phyloP scores from a whole-genome alignment of 2,888 invertebrate species.

The Phrixothrix hirtus region DNA sequence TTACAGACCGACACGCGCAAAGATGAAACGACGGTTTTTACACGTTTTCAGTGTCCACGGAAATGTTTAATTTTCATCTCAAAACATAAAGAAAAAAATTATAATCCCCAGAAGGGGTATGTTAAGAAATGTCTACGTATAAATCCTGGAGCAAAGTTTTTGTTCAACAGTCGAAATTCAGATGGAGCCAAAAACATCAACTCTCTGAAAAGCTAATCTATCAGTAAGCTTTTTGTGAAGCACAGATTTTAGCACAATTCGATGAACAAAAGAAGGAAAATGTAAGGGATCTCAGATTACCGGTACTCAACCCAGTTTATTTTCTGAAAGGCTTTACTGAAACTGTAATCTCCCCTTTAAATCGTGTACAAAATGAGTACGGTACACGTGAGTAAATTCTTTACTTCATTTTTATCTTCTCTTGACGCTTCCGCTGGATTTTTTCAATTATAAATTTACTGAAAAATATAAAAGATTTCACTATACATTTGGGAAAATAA shows the following conservation, averaged over 20 bases:
- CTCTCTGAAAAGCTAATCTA: neutral
- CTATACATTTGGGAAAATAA: too few relatives aligned
- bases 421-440: neutral
- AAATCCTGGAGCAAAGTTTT: neutral
- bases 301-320: constrained; percentile 5
- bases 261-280: constrained; percentile 4
- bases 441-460: neutral
- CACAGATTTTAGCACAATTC: constrained; percentile 5
- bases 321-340: constrained; percentile 2
- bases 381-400: constrained; percentile 1
- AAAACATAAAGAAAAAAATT: neutral
- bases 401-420: constrained; percentile 1
- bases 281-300: constrained; percentile 7
- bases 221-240: constrained; percentile 5
- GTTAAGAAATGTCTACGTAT: neutral
- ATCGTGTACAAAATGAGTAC: neutral
- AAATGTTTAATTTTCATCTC: neutral
- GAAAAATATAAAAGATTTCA: too few relatives aligned
- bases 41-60: neutral
- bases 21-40: too few relatives aligned
- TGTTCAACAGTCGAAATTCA: neutral
- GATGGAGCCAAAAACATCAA: neutral
- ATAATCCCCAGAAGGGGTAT: neutral
- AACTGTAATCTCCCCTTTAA: constrained; percentile 2
- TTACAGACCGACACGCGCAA: too few relatives aligned